Evolutionary conservation across 2,797 vertebrate genomes (phyloP).

Genomic region (Manis javanica): DNA sequence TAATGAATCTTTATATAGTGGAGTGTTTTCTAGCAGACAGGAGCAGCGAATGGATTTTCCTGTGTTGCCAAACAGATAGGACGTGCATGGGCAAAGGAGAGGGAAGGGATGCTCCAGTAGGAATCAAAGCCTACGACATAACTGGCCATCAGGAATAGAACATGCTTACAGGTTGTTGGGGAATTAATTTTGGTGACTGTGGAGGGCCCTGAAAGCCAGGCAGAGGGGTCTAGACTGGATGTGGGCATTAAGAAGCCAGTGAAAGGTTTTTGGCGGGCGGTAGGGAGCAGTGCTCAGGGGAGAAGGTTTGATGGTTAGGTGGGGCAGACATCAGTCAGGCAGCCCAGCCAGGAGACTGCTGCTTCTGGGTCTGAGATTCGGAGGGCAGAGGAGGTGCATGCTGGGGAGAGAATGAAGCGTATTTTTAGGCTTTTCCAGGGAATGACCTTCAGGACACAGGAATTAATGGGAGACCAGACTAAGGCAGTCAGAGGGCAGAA

Average conservation of each 20-base stretch:
- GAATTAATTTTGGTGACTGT: background rate
- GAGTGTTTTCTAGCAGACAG: background rate
- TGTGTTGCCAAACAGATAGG: too few species aligned
- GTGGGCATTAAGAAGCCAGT: background rate
- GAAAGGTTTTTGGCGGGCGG: background rate
- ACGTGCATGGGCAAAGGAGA: background rate
- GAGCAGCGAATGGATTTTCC: background rate
- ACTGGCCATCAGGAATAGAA: background rate
- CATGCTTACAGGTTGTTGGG: too few species aligned
- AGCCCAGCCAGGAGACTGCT: fast-evolving
- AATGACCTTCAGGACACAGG: background rate
- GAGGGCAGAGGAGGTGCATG: too few species aligned
- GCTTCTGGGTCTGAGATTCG: background rate
- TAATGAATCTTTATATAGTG: background rate
- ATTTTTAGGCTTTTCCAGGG: fast-evolving
- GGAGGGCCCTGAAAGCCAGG: background rate
- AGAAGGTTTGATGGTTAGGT: too few species aligned
- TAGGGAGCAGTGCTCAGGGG: fast-evolving
- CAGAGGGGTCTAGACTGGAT: background rate
- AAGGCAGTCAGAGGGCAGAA: background rate
- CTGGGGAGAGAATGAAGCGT: background rate
- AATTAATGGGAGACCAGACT: background rate
- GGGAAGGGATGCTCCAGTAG: background rate
- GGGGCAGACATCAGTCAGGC: background rate
- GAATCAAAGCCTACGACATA: background rate